Evolutionary conservation across 2,113 vertebrate genomes (phyloP), one percentile per base, ranked within the genome.

Genomic region (Cynoglossus semilaevis): DNA sequence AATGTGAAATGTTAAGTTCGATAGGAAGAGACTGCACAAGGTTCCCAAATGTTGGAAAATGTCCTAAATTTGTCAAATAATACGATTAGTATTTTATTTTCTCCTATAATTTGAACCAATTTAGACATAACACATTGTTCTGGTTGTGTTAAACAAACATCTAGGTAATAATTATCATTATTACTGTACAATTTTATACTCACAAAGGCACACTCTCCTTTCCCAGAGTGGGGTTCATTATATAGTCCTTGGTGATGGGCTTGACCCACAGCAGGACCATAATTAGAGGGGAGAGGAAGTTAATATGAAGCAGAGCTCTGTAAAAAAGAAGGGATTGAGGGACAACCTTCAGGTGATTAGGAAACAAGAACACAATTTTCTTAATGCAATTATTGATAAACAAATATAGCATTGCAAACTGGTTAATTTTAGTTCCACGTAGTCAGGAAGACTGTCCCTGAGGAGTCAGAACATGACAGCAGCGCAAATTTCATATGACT

Each of bases 251-350:
- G 72, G 96, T 94, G 51, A 99, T 93, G 22, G 97, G 97, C 77
- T 95, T 98, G 81, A 98, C 95, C 97, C 97, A 99, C 62, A 99
- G 87, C 0, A 99, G 85, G 85, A 98, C 92, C 93, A 96, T 97
- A 85, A 98, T 91, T 56, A 99, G 90, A 64, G 97, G 97, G 47
- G 95, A 92, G 88, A 99, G 86, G 87, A 99, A 98, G 90, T 99
- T 99, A 91, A 99, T 92, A 91, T 98, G 95, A 76, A 99, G 94
- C 76, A 98, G 82, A 45, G 92, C 96, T 91, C 97, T 99, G 82
- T 2, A 38, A 48, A 44, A 56, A 51, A 44, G 15, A 41, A 14
- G 12, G 11, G 12, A 41, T 11, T 4, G 38, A 41, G 38, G 11
- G 10, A 14, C 5, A 11, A 49, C n/a, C 4, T 1, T 10, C 7